Evolutionary conservation across 2,888 invertebrate species (phyloP).

Genomic region (Acrobasis repandana): DNA sequence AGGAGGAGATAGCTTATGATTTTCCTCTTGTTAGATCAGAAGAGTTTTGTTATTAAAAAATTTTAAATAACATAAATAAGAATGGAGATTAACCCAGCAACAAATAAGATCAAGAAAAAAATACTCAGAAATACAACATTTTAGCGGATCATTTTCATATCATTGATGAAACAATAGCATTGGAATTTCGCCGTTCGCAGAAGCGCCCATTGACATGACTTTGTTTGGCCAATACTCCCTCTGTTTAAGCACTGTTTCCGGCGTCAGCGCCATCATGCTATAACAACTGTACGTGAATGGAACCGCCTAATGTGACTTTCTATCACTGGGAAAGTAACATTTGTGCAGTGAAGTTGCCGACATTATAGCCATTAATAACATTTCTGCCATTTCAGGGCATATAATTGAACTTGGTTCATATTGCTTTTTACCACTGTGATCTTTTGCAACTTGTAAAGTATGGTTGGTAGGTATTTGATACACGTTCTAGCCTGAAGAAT

Average conservation of each 20-base stretch:
- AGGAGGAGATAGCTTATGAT: too few relatives aligned
- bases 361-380: conserved; percentile 63
- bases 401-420: conserved; percentile 27
- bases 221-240: conserved; percentile 50
- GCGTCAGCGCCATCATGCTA: conserved; percentile 55
- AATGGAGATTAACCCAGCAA: neutral
- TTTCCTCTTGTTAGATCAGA: neutral
- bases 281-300: conserved; percentile 67
- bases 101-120: neutral
- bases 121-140: conserved; percentile 6
- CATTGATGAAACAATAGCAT: conserved; percentile 13
- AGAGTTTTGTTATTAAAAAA: neutral
- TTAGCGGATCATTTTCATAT: neutral
- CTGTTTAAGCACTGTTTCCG: conserved; percentile 70
- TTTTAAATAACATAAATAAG: neutral
- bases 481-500: neutral
- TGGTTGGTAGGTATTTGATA: too few relatives aligned
- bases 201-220: conserved; percentile 49
- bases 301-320: conserved; percentile 72
- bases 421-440: neutral
- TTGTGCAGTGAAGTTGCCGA: conserved; percentile 57
- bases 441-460: neutral
- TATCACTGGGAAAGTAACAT: conserved; percentile 74
- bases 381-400: conserved; percentile 56
- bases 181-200: conserved; percentile 16